A percentile compares a stretch with the other conserved stretches of the same genome.
Evolutionary conservation across 2,113 vertebrate species (phyloP).

Genomic region (Apodemus sylvaticus): DNA sequence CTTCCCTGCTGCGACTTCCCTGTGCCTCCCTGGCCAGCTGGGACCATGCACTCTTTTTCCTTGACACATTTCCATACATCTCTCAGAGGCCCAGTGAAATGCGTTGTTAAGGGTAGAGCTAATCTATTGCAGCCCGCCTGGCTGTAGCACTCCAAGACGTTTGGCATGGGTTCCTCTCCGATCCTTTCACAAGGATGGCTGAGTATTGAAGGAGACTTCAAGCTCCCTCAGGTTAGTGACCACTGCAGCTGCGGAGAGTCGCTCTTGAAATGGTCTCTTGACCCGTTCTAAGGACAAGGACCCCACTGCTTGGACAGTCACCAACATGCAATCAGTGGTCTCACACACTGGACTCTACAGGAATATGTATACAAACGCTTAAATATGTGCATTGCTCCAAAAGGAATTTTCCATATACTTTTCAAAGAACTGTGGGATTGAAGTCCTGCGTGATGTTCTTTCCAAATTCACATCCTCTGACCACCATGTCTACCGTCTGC

Average conservation of each 20-base stretch:
- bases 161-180: slow-evolving; percentile 50
- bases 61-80: slow-evolving; percentile 70
- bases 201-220: slow-evolving; percentile 24
- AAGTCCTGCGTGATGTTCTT: neutral
- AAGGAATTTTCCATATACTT: neutral
- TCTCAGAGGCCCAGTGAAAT: slow-evolving; percentile 69
- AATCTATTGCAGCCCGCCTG: slow-evolving; percentile 68
- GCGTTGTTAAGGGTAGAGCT: slow-evolving; percentile 75
- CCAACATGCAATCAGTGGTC: too few species aligned
- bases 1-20: slow-evolving; percentile 61
- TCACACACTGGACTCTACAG: neutral
- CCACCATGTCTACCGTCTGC: too few species aligned
- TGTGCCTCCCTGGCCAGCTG: slow-evolving; percentile 58
- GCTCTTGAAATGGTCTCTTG: neutral
- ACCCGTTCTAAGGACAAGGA: neutral
- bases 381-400: neutral
- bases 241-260: neutral
- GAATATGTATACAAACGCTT: neutral
- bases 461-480: neutral
- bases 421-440: neutral
- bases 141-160: slow-evolving; percentile 46
- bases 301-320: neutral
- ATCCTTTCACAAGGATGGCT: slow-evolving; percentile 56
- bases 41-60: slow-evolving; percentile 55
- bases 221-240: slow-evolving; percentile 5